Evolutionary conservation across 2,113 vertebrate species (phyloP), one percentile per base, ranked within the genome.

Genomic region (Clarias gariepinus): DNA sequence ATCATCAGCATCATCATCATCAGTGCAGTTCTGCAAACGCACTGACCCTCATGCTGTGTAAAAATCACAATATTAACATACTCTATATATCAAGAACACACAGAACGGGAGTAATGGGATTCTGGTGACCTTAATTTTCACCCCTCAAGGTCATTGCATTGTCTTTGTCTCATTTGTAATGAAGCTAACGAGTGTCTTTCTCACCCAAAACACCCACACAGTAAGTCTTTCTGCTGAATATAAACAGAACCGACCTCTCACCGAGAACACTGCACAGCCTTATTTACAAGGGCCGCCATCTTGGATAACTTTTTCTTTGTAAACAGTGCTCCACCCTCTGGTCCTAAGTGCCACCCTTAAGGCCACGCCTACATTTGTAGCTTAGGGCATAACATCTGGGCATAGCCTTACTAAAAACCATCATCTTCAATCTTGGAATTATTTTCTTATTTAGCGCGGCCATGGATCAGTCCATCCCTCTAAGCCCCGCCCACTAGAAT

Each of bases 1-100:
- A 9, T 77, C 78, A 60, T 80, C 55, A 36, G 25, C 73, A 52
- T 52, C 73, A 53, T 77, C 47, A n/a, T 77, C 74, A 53, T 53
- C 47, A n/a, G 74, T 57, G 74, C 52, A n/a, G 25, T 16, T 53
- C 52, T 55, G 47, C 15, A 69, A 36, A 47, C 47, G 47, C 64
- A 9, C 30, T 16, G 13, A 78, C 15, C 28, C 9, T 58, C 9
- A 3, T 8, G 6, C 77, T 60, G 55, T 80, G 28, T 57, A 58
- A 60, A 60, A 23, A 18, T 78, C 76, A 30, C n/a, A 55, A 3
- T 30, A 28, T 57, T 57, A 28, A 78, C 52, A 53, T 25, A 30
- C 47, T 78, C 6, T 18, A 23, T 15, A 47, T 9, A 28, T 36
- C 71, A 74, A 19, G 18, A 41, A 74, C 25, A 52, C 71, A 74